phyloP scores from a whole-genome alignment of 2,797 vertebrate genomes.

The Muscicapa striata region DNA sequence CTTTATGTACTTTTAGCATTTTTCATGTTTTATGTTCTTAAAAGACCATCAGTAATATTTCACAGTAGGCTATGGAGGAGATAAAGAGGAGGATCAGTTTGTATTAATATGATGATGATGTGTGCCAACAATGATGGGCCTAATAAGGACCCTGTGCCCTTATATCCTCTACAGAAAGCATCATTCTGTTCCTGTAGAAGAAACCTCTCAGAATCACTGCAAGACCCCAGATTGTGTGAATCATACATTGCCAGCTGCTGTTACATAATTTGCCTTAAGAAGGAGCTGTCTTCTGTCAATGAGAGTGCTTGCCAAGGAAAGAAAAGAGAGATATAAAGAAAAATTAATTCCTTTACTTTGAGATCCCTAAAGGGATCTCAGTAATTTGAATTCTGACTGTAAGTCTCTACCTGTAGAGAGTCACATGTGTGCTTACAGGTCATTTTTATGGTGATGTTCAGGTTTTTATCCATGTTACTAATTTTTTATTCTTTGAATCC shows the following conservation, averaged over 20 bases:
- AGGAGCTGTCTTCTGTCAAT: background rate
- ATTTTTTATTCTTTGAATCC: background rate
- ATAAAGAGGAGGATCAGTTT: background rate
- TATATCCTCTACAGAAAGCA: background rate
- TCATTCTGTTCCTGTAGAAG: background rate
- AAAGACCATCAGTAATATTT: background rate
- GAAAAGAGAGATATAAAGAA: background rate
- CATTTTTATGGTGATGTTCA: background rate
- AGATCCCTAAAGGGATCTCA: background rate
- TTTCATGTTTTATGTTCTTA: background rate
- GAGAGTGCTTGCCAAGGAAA: background rate
- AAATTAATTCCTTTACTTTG: background rate
- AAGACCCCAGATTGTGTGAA: background rate
- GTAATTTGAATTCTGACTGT: background rate
- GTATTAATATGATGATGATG: background rate
- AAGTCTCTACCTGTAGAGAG: background rate
- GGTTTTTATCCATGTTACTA: background rate
- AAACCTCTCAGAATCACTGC: background rate
- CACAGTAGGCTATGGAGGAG: background rate
- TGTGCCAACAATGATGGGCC: background rate
- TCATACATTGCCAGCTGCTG: background rate
- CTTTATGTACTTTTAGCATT: background rate
- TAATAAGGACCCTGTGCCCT: background rate
- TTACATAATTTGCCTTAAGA: slow-evolving; percentile 25
- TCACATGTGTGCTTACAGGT: background rate